A percentile compares a stretch with the other conserved stretches of the same genome.
Conservation (phyloP, 2,888 invertebrate genomes). For the Mythimna loreyi region DNA sequence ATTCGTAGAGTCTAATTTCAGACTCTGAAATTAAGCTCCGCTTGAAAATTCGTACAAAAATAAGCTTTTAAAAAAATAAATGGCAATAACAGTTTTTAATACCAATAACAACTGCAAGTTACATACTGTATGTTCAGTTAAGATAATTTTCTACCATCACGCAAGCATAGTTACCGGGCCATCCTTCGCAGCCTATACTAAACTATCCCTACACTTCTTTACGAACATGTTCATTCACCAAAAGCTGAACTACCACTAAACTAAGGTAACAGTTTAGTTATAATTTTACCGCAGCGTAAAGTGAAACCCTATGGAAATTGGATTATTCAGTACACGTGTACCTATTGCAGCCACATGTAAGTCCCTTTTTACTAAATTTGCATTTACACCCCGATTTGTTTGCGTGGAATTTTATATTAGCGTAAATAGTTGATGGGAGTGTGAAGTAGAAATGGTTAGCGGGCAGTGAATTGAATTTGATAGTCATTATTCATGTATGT, state of each 20-base stretch:
- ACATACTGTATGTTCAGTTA: too few relatives aligned
- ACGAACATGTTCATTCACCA: too few relatives aligned
- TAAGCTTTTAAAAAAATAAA: too few relatives aligned
- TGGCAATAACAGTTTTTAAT: too few relatives aligned
- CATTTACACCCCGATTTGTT: conserved; percentile 51
- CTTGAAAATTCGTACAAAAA: too few relatives aligned
- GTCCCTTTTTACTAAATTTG: conserved; percentile 48
- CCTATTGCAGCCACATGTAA: conserved; percentile 32
- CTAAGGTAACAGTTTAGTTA: conserved; percentile 33
- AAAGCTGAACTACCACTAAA: background rate
- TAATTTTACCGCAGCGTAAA: conserved; percentile 39
- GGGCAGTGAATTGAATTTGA: conserved; percentile 31
- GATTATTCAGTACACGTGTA: conserved; percentile 55
- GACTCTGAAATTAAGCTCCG: too few relatives aligned
- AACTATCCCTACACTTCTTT: too few relatives aligned
- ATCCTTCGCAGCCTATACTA: background rate
- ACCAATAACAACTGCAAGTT: too few relatives aligned
- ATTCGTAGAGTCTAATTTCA: too few relatives aligned
- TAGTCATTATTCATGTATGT: conserved; percentile 8
- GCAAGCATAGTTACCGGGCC: background rate
- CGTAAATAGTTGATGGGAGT: conserved; percentile 45
- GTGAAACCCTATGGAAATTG: conserved; percentile 62
- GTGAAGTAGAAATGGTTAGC: conserved; percentile 48
- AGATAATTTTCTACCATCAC: too few relatives aligned
- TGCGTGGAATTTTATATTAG: conserved; percentile 51